These are phyloP conservation scores for Holcopasites calliopsidis DNA, from an alignment of 1,140 invertebrate species.

Conservation along the genomic window DNA sequence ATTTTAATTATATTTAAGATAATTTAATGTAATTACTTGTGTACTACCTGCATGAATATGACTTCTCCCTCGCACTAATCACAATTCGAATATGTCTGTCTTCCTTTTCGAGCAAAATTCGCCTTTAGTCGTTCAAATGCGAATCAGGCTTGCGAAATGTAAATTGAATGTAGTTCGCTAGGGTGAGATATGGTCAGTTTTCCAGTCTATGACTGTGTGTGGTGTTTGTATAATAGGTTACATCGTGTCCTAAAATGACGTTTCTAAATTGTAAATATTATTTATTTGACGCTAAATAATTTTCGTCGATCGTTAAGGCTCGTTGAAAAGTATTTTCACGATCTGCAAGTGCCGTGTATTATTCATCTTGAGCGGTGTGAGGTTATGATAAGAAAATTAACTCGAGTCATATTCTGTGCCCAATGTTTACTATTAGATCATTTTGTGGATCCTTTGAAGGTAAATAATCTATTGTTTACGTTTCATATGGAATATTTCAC, in stretches of 20 bases:
- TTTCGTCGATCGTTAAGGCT: conserved; percentile 39
- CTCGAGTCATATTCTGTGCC: conserved; percentile 56
- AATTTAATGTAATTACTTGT: background rate
- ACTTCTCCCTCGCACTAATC: background rate
- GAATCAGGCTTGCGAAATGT: conserved; percentile 3
- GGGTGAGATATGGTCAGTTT: conserved; percentile 59
- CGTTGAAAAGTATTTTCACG: conserved; percentile 40
- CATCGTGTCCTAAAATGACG: conserved; percentile 75
- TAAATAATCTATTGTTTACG: conserved; percentile 49
- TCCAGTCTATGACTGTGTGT: conserved; percentile 71
- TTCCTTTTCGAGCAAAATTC: background rate
- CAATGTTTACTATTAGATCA: conserved; percentile 61
- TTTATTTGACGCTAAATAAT: conserved; percentile 60
- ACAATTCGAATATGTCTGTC: background rate
- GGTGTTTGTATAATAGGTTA: conserved; percentile 78
- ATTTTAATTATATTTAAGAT: background rate
- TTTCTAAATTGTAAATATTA: conserved; percentile 70
- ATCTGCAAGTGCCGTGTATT: conserved; percentile 38
- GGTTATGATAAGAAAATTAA: conserved; percentile 70
- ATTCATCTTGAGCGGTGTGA: conserved; percentile 66
- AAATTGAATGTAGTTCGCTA: conserved; percentile 34
- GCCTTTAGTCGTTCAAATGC: conserved; percentile 4
- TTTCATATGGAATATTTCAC: background rate
- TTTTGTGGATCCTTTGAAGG: conserved; percentile 44
- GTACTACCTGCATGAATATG: background rate